Evolutionary conservation across 2,888 invertebrate species (phyloP).

Genomic region (Dynastes grantii): DNA sequence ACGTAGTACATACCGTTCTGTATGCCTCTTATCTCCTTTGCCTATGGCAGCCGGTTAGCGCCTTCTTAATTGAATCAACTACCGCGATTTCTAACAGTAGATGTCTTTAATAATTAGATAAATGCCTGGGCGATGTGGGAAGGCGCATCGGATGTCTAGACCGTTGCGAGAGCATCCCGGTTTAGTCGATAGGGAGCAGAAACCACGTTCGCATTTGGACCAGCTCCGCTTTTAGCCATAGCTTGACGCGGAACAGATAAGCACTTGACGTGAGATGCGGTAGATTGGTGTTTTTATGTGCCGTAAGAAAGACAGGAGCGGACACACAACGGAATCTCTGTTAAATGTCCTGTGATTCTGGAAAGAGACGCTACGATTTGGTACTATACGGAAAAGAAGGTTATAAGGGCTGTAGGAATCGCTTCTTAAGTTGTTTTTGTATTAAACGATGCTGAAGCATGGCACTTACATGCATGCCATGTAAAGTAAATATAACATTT

Average conservation of each 20-base stretch:
- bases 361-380: no score
- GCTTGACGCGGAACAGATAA: conserved; percentile 31
- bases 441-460: no score
- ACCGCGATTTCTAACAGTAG: conserved; percentile 31
- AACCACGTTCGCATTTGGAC: not conserved
- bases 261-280: conserved; percentile 13
- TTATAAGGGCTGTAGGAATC: no score
- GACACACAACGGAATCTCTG: not conserved
- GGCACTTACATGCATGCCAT: no score
- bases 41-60: not conserved
- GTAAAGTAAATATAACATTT: no score
- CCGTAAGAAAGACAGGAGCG: no score
- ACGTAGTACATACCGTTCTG: not conserved
- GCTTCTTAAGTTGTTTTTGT: no score
- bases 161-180: not conserved
- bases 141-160: not conserved
- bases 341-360: conserved; percentile 30
- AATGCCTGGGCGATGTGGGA: not conserved
- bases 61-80: conserved; percentile 21
- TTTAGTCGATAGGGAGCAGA: conserved; percentile 30
- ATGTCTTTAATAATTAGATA: conserved; percentile 40
- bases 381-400: no score
- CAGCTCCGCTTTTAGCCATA: not conserved
- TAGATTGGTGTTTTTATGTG: not conserved
- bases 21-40: not conserved